phyloP scores from a whole-genome alignment of 2,113 vertebrate species.

The Rhizomys pruinosus region DNA sequence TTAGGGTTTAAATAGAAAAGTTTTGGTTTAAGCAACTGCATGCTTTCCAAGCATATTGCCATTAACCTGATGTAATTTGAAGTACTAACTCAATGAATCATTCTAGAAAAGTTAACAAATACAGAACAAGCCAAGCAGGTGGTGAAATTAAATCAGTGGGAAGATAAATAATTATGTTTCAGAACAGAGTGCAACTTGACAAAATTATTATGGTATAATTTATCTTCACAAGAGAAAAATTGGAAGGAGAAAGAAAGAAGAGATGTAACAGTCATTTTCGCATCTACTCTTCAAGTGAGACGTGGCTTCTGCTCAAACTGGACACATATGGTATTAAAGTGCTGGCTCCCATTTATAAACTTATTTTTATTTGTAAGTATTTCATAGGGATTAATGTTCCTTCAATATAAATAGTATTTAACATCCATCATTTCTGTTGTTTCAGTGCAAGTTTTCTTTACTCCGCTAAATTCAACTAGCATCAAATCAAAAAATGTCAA shows the following conservation, averaged over 20 bases:
- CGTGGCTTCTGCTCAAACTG: not conserved
- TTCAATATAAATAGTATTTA: not conserved
- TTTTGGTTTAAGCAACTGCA: not conserved
- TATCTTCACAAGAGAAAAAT: not conserved
- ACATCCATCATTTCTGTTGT: not conserved
- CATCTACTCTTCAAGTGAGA: not conserved
- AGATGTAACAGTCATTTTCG: not conserved
- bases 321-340: not conserved
- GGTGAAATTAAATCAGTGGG: not conserved
- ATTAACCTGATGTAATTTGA: not conserved
- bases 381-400: not conserved
- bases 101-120: not conserved
- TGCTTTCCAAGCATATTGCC: not conserved
- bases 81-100: not conserved
- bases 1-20: not conserved
- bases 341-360: not conserved
- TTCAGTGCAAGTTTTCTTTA: not conserved
- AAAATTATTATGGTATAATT: not conserved
- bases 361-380: not conserved
- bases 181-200: not conserved
- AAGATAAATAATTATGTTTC: not conserved
- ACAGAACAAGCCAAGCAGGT: not conserved
- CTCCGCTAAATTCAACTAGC: not conserved
- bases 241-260: not conserved
- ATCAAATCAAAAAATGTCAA: not conserved